These are phyloP conservation scores for Opisthograptis luteolata DNA, from an alignment of 2,888 invertebrate species.

Conservation along the genomic window DNA sequence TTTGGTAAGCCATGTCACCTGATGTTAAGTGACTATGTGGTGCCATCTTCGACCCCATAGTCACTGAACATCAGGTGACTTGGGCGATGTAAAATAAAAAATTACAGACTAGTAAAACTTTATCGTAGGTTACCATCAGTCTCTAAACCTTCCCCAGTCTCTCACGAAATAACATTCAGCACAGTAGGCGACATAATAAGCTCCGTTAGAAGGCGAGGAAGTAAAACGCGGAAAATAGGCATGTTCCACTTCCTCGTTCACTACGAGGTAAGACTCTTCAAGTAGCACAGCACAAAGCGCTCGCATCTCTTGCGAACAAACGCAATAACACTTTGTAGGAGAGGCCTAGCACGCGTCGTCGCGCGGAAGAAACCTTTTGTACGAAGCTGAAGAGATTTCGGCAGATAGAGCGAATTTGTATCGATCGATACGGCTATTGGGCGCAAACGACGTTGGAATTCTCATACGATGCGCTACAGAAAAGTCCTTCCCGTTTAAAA, in stretches of 20 bases:
- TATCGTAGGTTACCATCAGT: no score
- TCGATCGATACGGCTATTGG: neutral
- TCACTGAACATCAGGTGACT: no score
- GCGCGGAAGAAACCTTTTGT: constrained; percentile 13
- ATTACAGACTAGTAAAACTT: no score
- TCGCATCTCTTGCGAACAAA: constrained; percentile 36
- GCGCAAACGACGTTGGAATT: neutral
- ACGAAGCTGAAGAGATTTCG: constrained; percentile 9
- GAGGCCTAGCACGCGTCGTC: constrained; percentile 18
- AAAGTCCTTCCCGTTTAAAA: no score
- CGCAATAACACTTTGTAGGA: constrained; percentile 38
- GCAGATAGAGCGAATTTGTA: constrained; percentile 10
- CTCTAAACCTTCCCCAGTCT: no score
- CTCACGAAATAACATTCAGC: neutral
- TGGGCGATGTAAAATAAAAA: no score
- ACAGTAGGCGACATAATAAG: neutral
- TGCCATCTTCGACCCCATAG: no score
- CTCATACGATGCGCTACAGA: no score
- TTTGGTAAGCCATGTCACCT: no score
- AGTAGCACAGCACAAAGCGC: constrained; percentile 31
- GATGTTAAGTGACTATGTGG: no score
- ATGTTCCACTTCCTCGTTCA: constrained; percentile 9
- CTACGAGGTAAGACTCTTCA: constrained; percentile 27
- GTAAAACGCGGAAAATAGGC: constrained; percentile 16
- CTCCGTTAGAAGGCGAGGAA: neutral